A percentile compares a stretch with the other conserved stretches of the same genome.
phyloP scores from a whole-genome alignment of 2,113 vertebrate species.

The Cyanistes caeruleus region DNA sequence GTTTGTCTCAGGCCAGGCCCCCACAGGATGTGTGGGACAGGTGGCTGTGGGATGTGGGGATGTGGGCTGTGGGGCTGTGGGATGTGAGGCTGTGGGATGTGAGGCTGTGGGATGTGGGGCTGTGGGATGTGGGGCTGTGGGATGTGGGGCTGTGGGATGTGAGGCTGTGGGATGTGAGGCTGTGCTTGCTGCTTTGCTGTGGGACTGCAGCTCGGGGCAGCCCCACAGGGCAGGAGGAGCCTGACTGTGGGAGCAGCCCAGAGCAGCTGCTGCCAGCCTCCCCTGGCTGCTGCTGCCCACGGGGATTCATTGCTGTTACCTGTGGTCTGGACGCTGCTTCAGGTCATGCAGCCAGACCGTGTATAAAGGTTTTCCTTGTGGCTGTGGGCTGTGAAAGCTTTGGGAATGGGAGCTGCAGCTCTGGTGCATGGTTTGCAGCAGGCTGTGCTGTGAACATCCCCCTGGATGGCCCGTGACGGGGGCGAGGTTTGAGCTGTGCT shows the following conservation, averaged over 20 bases:
- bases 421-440: neutral
- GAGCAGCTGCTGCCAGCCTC: neutral
- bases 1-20: fast-evolving
- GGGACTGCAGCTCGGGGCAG: neutral
- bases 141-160: no score
- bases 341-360: neutral
- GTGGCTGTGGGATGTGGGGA: no score
- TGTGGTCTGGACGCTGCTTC: neutral
- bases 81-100: no score
- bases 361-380: neutral
- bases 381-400: neutral
- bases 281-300: neutral
- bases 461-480: fast-evolving
- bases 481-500: neutral
- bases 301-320: fast-evolving
- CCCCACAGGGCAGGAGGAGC: neutral
- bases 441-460: neutral
- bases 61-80: no score
- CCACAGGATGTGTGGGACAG: neutral
- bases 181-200: neutral
- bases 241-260: neutral
- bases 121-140: no score
- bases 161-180: neutral
- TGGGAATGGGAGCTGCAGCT: neutral
- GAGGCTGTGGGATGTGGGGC: no score